A percentile compares a stretch with the other conserved stretches of the same genome.
These are phyloP conservation scores for Megaceryle maxima DNA, from an alignment of 2,113 vertebrate species.

Conservation along the genomic window DNA sequence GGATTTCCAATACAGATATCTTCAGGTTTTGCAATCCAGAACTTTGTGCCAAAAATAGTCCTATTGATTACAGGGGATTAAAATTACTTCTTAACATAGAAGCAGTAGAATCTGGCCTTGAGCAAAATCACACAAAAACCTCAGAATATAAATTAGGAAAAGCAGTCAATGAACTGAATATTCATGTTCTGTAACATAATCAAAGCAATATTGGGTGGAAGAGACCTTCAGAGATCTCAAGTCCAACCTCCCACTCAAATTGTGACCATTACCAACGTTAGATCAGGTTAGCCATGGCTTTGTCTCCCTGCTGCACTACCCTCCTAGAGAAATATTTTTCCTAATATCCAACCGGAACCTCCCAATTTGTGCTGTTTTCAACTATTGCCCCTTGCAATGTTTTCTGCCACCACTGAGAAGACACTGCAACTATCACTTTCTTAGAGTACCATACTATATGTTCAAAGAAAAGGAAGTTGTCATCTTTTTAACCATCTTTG, in stretches of 20 bases:
- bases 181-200: not conserved
- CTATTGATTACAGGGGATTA: slow-evolving; percentile 39
- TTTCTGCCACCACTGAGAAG: not conserved
- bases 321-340: not conserved
- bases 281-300: not conserved
- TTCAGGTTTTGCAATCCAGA: not conserved
- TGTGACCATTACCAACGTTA: accelerated
- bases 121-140: slow-evolving; percentile 8
- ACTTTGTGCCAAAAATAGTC: not conserved
- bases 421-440: no score
- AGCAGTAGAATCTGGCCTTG: slow-evolving; percentile 1
- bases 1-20: not conserved
- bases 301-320: not conserved
- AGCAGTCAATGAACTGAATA: slow-evolving; percentile 14
- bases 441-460: no score
- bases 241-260: not conserved
- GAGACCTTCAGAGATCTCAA: not conserved
- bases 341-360: not conserved
- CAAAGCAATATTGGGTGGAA: not conserved
- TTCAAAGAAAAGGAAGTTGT: no score
- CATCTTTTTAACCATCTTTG: not conserved
- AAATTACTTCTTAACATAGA: slow-evolving; percentile 26
- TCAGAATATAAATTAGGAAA: slow-evolving; percentile 1
- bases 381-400: not conserved
- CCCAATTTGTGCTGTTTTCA: not conserved